Evolutionary conservation across 2,888 invertebrate species (phyloP).

Genomic region (Troglohyphantes excavatus): DNA sequence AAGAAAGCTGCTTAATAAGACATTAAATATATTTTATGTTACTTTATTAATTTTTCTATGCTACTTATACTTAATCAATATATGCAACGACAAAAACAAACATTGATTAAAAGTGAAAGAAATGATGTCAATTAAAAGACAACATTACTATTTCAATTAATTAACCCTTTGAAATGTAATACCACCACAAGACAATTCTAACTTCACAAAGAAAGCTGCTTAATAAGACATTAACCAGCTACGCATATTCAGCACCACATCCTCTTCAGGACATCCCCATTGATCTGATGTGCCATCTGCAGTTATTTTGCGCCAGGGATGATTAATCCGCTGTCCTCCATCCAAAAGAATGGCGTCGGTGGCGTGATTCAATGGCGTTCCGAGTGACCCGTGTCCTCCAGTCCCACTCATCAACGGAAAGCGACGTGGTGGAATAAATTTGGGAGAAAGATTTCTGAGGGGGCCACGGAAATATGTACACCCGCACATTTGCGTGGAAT

Average conservation of each 20-base stretch:
- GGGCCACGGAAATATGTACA: background rate
- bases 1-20: background rate
- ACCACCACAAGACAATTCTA: too few species aligned
- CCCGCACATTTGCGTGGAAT: too few species aligned
- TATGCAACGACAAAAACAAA: too few species aligned
- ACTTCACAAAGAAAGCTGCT: background rate
- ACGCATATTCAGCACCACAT: background rate
- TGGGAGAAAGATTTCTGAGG: background rate
- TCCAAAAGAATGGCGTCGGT: background rate
- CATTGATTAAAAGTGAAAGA: too few species aligned
- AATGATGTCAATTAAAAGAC: too few species aligned
- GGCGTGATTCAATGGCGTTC: background rate
- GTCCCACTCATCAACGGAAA: background rate
- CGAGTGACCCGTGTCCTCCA: background rate
- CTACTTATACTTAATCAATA: too few species aligned
- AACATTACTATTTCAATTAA: too few species aligned
- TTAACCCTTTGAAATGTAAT: too few species aligned
- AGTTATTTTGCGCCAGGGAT: background rate
- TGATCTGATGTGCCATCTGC: background rate
- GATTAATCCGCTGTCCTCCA: background rate
- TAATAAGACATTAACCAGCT: background rate
- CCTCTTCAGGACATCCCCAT: background rate
- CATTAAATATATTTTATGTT: too few species aligned
- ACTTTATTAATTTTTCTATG: too few species aligned
- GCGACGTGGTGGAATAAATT: background rate